A percentile compares a stretch with the other conserved stretches of the same genome.
These are phyloP conservation scores for Hippolais icterina DNA, from an alignment of 2,113 vertebrate species.

Conservation along the genomic window DNA sequence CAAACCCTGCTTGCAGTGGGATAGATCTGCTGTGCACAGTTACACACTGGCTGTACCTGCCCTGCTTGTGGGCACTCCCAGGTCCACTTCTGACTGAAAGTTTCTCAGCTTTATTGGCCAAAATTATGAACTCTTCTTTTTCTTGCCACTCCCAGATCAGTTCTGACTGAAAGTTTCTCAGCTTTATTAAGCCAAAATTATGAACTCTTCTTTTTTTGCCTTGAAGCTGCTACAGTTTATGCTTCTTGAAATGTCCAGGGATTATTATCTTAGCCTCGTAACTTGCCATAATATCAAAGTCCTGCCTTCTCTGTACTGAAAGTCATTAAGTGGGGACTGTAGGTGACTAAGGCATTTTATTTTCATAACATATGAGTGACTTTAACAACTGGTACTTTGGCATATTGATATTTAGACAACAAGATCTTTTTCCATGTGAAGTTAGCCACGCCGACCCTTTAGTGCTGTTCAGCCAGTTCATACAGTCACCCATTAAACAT, in stretches of 20 bases:
- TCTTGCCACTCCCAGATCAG: not conserved
- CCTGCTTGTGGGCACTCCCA: not conserved
- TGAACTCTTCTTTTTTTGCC: not conserved
- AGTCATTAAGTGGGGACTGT: not conserved
- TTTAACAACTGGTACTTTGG: not conserved
- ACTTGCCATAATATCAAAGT: not conserved
- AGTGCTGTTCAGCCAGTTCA: not conserved
- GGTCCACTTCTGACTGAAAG: too few relatives aligned
- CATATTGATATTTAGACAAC: not conserved
- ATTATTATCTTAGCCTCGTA: not conserved
- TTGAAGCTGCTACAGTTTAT: not conserved
- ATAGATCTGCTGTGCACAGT: fast-evolving
- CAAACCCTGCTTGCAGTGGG: not conserved
- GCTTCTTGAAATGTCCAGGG: not conserved
- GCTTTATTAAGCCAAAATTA: not conserved
- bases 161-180: not conserved
- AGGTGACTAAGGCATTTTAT: not conserved
- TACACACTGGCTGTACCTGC: not conserved
- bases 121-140: too few relatives aligned
- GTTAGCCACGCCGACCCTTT: not conserved
- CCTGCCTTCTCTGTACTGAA: not conserved
- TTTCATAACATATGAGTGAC: not conserved
- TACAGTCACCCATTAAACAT: not conserved
- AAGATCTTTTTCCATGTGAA: not conserved
- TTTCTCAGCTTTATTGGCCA: too few relatives aligned